Evolutionary conservation across 2,113 vertebrate genomes (phyloP).

Genomic region (Tyto alba): DNA sequence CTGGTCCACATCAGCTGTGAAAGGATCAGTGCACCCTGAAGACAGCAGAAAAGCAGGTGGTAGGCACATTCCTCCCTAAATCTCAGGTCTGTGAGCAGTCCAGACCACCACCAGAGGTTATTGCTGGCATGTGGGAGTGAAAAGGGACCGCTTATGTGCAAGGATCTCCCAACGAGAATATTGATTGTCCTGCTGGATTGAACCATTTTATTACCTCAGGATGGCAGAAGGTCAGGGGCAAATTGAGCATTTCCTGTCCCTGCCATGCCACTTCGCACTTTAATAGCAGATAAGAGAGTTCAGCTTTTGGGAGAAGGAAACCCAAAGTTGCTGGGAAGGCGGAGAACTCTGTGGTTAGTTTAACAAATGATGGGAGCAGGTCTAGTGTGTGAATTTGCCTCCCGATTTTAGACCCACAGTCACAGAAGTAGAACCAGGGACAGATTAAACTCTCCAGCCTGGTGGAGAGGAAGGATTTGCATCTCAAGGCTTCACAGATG

Average conservation of each 20-base stretch:
- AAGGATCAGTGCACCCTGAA: background rate
- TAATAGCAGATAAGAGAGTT: background rate
- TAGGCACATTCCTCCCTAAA: background rate
- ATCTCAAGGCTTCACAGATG: background rate
- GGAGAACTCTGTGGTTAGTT: rapidly evolving
- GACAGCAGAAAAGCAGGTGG: background rate
- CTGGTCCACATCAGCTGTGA: background rate
- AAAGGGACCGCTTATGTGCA: rapidly evolving
- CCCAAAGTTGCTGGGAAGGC: background rate
- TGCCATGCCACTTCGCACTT: background rate
- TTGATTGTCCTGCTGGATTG: background rate
- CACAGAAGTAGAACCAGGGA: background rate
- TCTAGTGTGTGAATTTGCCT: background rate
- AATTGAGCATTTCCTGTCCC: background rate
- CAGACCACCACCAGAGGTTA: background rate
- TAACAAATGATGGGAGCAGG: rapidly evolving
- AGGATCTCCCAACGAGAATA: background rate
- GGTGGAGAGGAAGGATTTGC: background rate
- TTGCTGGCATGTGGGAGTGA: rapidly evolving
- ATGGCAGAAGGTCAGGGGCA: background rate
- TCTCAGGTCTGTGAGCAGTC: background rate
- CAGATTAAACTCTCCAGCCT: background rate
- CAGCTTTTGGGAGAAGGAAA: background rate
- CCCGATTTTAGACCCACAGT: background rate
- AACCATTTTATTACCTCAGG: background rate